A percentile compares a stretch with the other conserved stretches of the same genome.
These are phyloP conservation scores for Lepidurus packardi DNA, from an alignment of 1,140 invertebrate genomes.

Conservation along the genomic window DNA sequence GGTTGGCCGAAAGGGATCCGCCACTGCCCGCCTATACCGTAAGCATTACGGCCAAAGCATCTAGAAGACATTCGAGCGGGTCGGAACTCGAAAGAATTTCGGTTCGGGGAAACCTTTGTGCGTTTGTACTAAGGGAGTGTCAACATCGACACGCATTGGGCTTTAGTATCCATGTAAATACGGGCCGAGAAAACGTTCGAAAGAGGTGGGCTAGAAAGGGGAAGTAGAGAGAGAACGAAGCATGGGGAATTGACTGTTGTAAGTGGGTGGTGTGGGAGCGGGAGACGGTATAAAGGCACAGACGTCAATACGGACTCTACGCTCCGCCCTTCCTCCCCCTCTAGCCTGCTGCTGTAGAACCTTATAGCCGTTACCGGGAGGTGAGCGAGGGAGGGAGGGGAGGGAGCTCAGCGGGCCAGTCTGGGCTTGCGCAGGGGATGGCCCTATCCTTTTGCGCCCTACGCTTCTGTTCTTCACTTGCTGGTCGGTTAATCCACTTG, in stretches of 20 bases:
- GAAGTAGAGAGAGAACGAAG: neutral
- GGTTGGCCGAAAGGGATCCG: too few species aligned
- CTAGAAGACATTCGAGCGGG: neutral
- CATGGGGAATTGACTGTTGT: neutral
- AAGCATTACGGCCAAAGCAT: too few species aligned
- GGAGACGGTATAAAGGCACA: neutral
- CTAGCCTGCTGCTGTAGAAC: neutral
- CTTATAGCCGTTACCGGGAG: neutral
- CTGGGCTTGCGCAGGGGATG: neutral
- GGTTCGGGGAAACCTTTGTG: neutral
- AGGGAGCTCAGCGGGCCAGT: neutral
- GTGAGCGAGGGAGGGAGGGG: neutral
- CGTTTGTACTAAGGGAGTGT: neutral
- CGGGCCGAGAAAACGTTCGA: neutral
- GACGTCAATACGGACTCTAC: conserved; percentile 6
- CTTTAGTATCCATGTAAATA: neutral
- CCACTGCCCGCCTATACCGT: too few species aligned
- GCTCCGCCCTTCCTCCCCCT: neutral
- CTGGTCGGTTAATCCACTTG: conserved; percentile 21
- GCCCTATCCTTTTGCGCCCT: neutral
- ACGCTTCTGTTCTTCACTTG: conserved; percentile 1
- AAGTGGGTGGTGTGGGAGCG: neutral
- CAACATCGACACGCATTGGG: neutral
- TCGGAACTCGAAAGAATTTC: neutral
- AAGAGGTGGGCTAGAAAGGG: neutral